Evolutionary conservation across 2,888 invertebrate genomes (phyloP), one percentile per base, ranked within the genome.

Genomic region (Lasioglossum calceatum): DNA sequence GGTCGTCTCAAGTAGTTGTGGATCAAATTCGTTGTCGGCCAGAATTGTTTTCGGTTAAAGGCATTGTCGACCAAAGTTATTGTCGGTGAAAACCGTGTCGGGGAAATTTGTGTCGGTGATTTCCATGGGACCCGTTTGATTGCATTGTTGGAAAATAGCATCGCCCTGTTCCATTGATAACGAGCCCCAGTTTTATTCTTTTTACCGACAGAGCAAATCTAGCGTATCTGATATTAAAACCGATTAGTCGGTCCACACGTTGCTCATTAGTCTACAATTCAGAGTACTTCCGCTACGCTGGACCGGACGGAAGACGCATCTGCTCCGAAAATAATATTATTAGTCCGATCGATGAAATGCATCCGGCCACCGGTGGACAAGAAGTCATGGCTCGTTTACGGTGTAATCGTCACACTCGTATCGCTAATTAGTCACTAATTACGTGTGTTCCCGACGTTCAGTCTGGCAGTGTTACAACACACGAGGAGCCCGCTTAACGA

Each of bases 391-490:
- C 58, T 84, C 84, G 83, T 82, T 87, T 82, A 82, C 75, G 23
- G 44, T n/a, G 39, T 80, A 84, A 86, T 87, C 84, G 82, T 75
- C 74, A 47, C 73, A 50, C 77, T 44, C 70, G 79, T 70, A 67
- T 76, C 61, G 67, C 76, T 88, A 88, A 88, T 88, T 88, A 86
- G 86, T 77, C 67, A 67, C 81, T 88, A 88, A 88, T 88, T 88
- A 84, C 72, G 50, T 81, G 76, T 58, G 73, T 39, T 64, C 54
- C 44, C 54, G 67, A 36, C 67, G 44, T 58, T 67, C 42, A 54
- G 39, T 54, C 42, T 39, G 81, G 23, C 79, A 72, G 50, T 54
- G 36, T 79, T 77, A 77, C 84, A 70, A 61, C 71, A 79, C 74
- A 82, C 83, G 77, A 79, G 77, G 77, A 84, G 74, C 75, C n/a